These are phyloP conservation scores for Sinocyclocheilus rhinocerous DNA, from an alignment of 2,113 vertebrate genomes.

Conservation along the genomic window DNA sequence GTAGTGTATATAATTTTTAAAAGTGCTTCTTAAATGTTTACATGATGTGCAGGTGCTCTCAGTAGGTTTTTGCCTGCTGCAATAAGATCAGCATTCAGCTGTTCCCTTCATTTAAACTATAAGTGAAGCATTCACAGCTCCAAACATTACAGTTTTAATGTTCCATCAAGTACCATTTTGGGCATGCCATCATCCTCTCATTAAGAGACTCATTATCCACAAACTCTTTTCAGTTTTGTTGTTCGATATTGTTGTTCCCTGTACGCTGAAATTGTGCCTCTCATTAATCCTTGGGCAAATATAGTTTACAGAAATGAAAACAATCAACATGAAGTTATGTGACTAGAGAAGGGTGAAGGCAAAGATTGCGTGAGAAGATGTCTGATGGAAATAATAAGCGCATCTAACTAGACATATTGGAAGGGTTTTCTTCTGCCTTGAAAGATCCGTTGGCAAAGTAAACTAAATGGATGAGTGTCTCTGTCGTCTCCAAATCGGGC, in stretches of 20 bases:
- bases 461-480: background rate
- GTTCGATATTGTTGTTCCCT: constrained; percentile 35
- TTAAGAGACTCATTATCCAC: constrained; percentile 43
- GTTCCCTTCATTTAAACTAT: constrained; percentile 29
- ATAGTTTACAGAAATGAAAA: constrained; percentile 25
- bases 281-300: constrained; percentile 45
- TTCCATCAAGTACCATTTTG: constrained; percentile 24
- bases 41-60: background rate
- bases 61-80: background rate
- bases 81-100: constrained; percentile 26
- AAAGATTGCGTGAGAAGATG: constrained; percentile 21
- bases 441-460: background rate
- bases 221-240: constrained; percentile 32
- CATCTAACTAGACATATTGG: constrained; percentile 1
- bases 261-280: constrained; percentile 27
- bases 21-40: background rate
- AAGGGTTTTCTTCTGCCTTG: background rate
- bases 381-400: constrained; percentile 11
- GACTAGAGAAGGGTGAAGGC: constrained; percentile 1
- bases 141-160: constrained; percentile 28
- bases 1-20: background rate
- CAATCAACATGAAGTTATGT: constrained; percentile 27
- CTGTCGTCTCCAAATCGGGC: background rate
- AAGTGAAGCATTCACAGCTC: background rate
- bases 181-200: constrained; percentile 34